Evolutionary conservation across 2,113 vertebrate species (phyloP).

Genomic region (Merops nubicus): DNA sequence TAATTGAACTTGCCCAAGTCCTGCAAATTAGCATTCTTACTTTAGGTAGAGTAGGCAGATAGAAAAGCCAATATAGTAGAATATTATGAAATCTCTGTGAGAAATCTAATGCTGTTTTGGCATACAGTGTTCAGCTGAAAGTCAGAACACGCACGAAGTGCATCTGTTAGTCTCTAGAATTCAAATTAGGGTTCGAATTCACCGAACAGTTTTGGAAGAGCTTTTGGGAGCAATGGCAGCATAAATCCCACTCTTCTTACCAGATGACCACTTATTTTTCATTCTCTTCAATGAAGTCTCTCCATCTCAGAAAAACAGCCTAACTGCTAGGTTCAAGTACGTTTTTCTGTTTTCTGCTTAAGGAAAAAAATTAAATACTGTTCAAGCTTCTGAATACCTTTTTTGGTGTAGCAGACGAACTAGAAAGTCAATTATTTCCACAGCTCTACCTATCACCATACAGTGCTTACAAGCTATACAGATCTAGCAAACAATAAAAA

Average conservation of each 20-base stretch:
- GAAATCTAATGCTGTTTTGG: not conserved
- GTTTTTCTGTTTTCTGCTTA: not conserved
- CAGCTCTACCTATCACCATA: not conserved
- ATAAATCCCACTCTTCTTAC: not conserved
- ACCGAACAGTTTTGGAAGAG: not conserved
- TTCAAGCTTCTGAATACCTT: not conserved
- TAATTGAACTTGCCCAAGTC: fast-evolving
- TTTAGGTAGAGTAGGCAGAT: too few species aligned
- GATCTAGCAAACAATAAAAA: not conserved
- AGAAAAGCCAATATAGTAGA: not conserved
- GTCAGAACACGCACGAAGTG: fast-evolving
- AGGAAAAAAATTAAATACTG: not conserved
- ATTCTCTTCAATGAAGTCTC: not conserved
- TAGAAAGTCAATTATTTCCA: not conserved
- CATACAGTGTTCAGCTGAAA: not conserved
- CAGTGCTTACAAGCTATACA: not conserved
- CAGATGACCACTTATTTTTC: not conserved
- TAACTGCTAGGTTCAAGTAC: not conserved
- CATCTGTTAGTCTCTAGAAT: not conserved
- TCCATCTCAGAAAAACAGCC: not conserved
- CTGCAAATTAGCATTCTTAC: too few species aligned
- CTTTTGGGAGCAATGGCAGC: not conserved
- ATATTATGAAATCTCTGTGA: not conserved
- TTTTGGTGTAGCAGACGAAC: not conserved
- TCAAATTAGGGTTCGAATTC: not conserved